Base-by-base conservation (phyloP, 2,888 invertebrate species). In the Drosophila birchii region DNA sequence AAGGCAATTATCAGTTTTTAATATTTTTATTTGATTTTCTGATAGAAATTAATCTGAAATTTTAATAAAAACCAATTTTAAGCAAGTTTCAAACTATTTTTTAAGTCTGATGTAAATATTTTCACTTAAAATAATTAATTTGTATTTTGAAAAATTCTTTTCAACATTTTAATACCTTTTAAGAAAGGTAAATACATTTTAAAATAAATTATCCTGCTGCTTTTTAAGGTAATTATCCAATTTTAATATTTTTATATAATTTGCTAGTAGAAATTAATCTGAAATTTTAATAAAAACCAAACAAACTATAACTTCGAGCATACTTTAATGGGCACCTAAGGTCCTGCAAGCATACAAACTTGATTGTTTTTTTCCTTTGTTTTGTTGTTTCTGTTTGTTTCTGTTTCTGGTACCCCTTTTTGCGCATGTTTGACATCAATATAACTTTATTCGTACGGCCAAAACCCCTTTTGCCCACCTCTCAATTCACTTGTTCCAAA, bases 381-480 rank as follows among this genome's bases (percentile, higher is more conserved):
- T 75, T 83, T 36, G 51, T 59, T 76, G 53, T 63, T 56, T 55
- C 53, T 23, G 38, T 70, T 59, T 76, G 53, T 63, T 56, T 55
- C 53, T 23, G 38, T 70, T 73, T 23, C 34, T 36, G 20, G 16
- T 53, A 53, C 51, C 49, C 45, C 55, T 84, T 86, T 86, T 80
- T 77, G 83, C 71, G 73, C 80, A 74, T 82, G 81, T 82, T 82
- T 82, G 87, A 82, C 81, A 82, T 82, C 81, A 82, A 82, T 82
- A 82, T 82, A 82, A 82, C 85, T 87, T 81, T 84, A 74, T 77
- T 79, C 70, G 64, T 59, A n/a, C 68, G 64, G 69, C 66, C 36
- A 11, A 36, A 34, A n/a, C 41, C 69, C 34, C n/a, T 29, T 64
- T 60, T 71, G n/a, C n/a, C 64, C 70, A 79, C 78, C 68, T 66